Percentiles rank a stretch among this genome's conserved stretches.
Evolutionary conservation across 2,113 vertebrate genomes (phyloP).

Genomic region (Cyphomyrus discorhynchus): DNA sequence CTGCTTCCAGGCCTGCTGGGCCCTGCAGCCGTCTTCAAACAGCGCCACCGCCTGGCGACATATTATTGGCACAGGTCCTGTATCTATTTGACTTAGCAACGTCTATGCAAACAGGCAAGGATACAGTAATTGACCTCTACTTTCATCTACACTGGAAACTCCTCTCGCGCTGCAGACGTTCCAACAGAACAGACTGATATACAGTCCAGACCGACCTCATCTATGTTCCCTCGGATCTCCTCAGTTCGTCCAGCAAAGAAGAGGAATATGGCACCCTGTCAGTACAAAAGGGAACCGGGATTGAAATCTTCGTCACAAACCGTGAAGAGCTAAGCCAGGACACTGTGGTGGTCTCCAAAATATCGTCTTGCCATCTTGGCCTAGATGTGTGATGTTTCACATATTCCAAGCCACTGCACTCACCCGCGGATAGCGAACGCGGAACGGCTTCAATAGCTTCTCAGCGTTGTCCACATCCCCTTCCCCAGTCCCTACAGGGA

Average conservation of each 20-base stretch:
- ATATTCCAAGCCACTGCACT: conserved; percentile 27
- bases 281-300: neutral
- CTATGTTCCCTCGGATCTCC: conserved; percentile 74
- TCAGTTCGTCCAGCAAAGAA: conserved; percentile 73
- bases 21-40: conserved; percentile 70
- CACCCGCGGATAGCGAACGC: conserved; percentile 60
- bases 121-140: neutral
- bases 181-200: neutral
- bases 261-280: conserved; percentile 71
- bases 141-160: neutral
- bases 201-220: conserved; percentile 52
- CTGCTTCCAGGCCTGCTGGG: conserved; percentile 72
- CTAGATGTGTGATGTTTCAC: neutral
- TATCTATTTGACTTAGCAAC: neutral
- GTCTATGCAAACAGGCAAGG: neutral
- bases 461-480: conserved; percentile 66
- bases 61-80: neutral
- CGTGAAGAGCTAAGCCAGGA: neutral
- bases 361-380: neutral
- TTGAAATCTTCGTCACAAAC: neutral
- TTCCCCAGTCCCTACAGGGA: conserved; percentile 61
- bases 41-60: conserved; percentile 61
- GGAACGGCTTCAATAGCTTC: conserved; percentile 61
- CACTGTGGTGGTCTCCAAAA: neutral
- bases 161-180: neutral